Conservation (phyloP, 2,113 vertebrate genomes). For the Meleagris gallopavo region DNA sequence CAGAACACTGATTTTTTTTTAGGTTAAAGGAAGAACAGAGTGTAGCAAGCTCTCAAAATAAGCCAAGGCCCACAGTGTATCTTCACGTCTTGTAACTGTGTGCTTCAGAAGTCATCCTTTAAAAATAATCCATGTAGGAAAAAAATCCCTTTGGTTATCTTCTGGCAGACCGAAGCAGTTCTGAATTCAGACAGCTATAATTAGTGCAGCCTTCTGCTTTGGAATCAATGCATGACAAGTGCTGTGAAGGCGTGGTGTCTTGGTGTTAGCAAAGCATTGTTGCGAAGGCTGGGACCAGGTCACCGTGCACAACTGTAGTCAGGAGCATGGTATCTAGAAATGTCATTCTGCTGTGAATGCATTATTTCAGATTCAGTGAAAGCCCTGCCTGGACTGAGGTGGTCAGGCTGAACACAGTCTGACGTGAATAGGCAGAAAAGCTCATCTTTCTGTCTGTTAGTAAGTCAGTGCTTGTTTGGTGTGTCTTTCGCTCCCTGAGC, state of each 20-base stretch:
- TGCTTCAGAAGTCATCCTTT: not conserved
- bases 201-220: not conserved
- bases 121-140: not conserved
- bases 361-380: not conserved
- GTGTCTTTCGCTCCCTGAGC: not conserved
- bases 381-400: not conserved
- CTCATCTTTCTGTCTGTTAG: not conserved
- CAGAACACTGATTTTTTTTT: not conserved
- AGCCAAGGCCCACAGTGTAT: not conserved
- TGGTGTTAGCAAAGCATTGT: not conserved
- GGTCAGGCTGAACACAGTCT: not conserved
- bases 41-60: not conserved
- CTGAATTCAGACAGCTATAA: not conserved
- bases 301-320: accelerated
- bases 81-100: not conserved
- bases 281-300: accelerated
- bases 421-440: not conserved
- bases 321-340: accelerated
- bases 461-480: not conserved
- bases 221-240: not conserved
- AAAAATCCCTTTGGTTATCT: not conserved
- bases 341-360: not conserved
- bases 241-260: not conserved
- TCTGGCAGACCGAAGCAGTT: not conserved
- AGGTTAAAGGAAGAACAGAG: not conserved